phyloP scores from a whole-genome alignment of 2,797 vertebrate species.

The Semotilus atromaculatus region DNA sequence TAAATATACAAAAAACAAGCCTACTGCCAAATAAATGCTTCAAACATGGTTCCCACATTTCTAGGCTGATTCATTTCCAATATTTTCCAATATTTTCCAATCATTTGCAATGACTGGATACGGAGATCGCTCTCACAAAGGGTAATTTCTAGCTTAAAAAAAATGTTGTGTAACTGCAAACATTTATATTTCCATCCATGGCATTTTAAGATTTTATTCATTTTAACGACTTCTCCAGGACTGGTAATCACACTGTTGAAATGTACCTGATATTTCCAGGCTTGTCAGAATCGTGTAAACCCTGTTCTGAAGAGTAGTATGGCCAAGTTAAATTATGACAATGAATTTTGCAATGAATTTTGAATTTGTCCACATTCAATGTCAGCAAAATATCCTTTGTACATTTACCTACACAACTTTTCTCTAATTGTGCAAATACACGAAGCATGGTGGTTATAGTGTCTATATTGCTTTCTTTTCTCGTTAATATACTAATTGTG shows the following conservation, averaged over 20 bases:
- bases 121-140: not conserved
- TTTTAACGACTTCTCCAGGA: not conserved
- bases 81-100: not conserved
- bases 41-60: not conserved
- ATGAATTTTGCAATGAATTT: not conserved
- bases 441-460: not conserved
- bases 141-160: not conserved
- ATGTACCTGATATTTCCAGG: not conserved
- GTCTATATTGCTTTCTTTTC: not conserved
- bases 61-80: not conserved
- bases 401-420: not conserved
- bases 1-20: not conserved
- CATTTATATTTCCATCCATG: not conserved
- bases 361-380: not conserved
- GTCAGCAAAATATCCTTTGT: not conserved
- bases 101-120: not conserved
- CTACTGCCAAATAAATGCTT: not conserved
- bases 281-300: not conserved
- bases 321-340: not conserved
- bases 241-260: not conserved
- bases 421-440: not conserved
- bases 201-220: not conserved
- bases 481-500: not conserved
- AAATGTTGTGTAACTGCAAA: not conserved
- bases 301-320: not conserved